Evolutionary conservation across 2,888 invertebrate genomes (phyloP), one percentile per base, ranked within the genome.

Genomic region (Candidula unifasciata): DNA sequence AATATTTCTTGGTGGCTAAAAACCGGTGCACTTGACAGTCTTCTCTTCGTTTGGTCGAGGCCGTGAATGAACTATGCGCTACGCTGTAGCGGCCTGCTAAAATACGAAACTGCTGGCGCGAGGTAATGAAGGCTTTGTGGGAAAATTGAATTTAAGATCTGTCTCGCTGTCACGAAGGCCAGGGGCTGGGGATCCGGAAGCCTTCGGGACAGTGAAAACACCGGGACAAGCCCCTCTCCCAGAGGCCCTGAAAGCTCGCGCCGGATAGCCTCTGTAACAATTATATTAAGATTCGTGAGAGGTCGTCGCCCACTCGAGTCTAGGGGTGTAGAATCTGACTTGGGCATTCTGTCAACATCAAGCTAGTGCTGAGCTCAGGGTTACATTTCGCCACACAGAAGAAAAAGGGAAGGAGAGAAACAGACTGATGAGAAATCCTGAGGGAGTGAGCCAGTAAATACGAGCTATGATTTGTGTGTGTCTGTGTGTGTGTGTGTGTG

Each of bases 101-200:
- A 60, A 52, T 44, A 68, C 64, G 27, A 68, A 68, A 68, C 30
- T 44, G 79, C 30, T 35, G 24, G 33, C 69, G 33, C 71, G 33
- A 2, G 13, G 80, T 80, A 71, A 80, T 80, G 80, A 80, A 80
- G 80, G 80, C 69, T 80, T 80, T 80, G 79, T 30, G 71, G 54
- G 80, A 71, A 80, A 80, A 80, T 71, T 71, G 71, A 71, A 71
- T 80, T 80, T 71, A 80, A 68, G 80, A 69, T 57, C 69, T 80
- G 80, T 80, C 80, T 80, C 66, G 66, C 66, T 66, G 66, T 79
- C 44, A 79, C 78, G 18, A 18, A 33, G 71, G 27, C 2, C 35
- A 64, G 30, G 57, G 35, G 71, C 37, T 44, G 80, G 69, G 44
- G 24, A 68, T 8, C 66, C 44, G 79, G 79, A 44, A 52, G 79